Evolutionary conservation across 2,888 invertebrate species (phyloP).

Genomic region (Drosophila neoperkinsi): DNA sequence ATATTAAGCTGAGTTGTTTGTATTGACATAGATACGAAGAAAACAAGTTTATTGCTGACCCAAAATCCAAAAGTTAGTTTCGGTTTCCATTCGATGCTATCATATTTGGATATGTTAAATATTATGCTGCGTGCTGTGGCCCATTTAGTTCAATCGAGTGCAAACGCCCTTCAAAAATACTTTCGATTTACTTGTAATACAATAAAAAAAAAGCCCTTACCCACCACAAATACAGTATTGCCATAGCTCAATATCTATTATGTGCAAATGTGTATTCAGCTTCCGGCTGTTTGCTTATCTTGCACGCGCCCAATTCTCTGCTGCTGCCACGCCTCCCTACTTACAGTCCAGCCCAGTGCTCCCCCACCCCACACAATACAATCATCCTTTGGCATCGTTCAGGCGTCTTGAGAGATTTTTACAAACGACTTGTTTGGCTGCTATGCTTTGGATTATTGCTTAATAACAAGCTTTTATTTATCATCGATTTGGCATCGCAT

Average conservation of each 20-base stretch:
- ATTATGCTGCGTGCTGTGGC: conserved; percentile 6
- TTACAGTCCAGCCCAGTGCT: not conserved
- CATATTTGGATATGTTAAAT: not conserved
- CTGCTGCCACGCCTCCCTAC: conserved; percentile 17
- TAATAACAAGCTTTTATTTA: conserved; percentile 73
- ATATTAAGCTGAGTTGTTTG: conserved; percentile 4
- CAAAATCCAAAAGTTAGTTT: conserved; percentile 13
- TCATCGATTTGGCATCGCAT: conserved; percentile 68
- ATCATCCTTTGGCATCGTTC: conserved; percentile 16
- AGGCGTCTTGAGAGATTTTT: conserved; percentile 32
- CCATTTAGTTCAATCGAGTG: conserved; percentile 34
- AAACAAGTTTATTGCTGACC: conserved; percentile 8
- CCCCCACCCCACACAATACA: not conserved
- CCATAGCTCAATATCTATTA: conserved; percentile 50
- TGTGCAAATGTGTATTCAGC: conserved; percentile 55
- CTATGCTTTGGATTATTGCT: conserved; percentile 68
- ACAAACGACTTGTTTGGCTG: conserved; percentile 61
- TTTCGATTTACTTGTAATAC: conserved; percentile 27
- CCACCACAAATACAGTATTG: conserved; percentile 10
- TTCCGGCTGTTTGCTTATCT: conserved; percentile 57
- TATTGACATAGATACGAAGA: not conserved
- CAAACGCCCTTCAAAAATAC: conserved; percentile 28
- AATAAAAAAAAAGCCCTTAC: conserved; percentile 15
- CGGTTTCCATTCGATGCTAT: conserved; percentile 15
- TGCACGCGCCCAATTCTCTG: conserved; percentile 45